Conservation (phyloP, 2,113 vertebrate genomes). For the Turdus rufiventris region DNA sequence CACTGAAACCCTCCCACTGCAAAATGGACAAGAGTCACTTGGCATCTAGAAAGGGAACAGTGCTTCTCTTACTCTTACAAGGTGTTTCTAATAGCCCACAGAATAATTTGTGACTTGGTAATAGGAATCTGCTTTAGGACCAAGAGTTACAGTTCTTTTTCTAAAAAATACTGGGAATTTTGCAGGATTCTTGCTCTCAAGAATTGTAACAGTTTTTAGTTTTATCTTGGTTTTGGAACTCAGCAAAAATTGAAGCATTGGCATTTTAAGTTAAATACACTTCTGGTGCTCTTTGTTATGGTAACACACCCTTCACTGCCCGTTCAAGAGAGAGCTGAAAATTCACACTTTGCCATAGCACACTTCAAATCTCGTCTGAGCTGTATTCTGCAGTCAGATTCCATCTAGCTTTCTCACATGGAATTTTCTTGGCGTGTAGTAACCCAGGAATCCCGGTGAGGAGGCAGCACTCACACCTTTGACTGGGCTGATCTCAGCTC, state of each 20-base stretch:
- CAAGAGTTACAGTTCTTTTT: background rate
- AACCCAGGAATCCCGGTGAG: background rate
- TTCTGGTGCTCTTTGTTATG: background rate
- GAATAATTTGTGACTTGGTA: background rate
- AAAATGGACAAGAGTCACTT: background rate
- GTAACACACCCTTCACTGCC: background rate
- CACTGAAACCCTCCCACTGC: background rate
- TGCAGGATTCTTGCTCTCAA: background rate
- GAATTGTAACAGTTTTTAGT: background rate
- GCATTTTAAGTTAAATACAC: background rate
- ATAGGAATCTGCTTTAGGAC: background rate
- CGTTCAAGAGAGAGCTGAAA: background rate
- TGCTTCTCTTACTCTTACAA: background rate
- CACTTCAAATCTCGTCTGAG: background rate
- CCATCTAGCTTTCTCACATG: rapidly evolving
- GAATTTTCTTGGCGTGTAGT: rapidly evolving
- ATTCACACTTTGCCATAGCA: background rate
- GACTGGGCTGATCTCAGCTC: background rate
- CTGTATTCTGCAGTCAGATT: background rate
- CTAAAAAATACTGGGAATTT: background rate
- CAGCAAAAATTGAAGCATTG: background rate
- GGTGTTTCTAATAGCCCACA: background rate
- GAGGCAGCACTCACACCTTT: background rate
- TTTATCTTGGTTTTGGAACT: background rate
- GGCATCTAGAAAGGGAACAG: background rate